Evolutionary conservation across 2,113 vertebrate species (phyloP), one percentile per base, ranked within the genome.

Genomic region (Bujurquina vittata): DNA sequence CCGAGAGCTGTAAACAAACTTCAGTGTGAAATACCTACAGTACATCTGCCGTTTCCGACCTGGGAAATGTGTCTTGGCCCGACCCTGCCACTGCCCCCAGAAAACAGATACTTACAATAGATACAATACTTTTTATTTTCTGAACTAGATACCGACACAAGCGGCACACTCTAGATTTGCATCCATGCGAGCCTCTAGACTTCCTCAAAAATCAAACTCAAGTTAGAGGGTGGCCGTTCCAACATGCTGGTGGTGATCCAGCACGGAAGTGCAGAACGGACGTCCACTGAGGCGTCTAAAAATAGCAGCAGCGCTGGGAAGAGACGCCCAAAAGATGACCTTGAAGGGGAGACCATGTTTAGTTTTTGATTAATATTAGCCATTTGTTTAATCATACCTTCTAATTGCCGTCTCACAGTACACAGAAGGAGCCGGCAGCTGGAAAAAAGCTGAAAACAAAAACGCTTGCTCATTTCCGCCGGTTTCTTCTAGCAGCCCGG

Each of bases 1-100:
- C 67, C 67, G 52, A 76, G 18, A 52, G 52, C 67, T 75, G 59
- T 62, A 77, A 77, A 76, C 14, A 67, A 9, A 17, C n/a, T 61
- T 52, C 3, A 57, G 7, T 52, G 49, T 61, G 43, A 49, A 77
- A 76, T 65, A 54, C 67, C 46, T 54, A 54, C n/a, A n/a, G n/a
- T n/a, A n/a, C 26, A 54, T 72, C 54, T 72, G 33, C 46, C 46
- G 26, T 72, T 54, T n/a, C 67, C 46, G 31, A 33, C 46, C 46
- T 72, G 67, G 67, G 15, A 14, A 72, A 54, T 54, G 26, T 54
- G 18, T 43, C 6, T 33, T 31, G 26, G 67, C 46, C 0, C 18
- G 26, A 33, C 46, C 46, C 67, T 33, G 26, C 3, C 43, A 49
- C 67, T 54, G 67, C 46, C 46, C 67, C 31, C 10, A 12, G 10